Evolutionary conservation across 2,113 vertebrate species (phyloP).

Genomic region (Ptychochromis oligacanthus): DNA sequence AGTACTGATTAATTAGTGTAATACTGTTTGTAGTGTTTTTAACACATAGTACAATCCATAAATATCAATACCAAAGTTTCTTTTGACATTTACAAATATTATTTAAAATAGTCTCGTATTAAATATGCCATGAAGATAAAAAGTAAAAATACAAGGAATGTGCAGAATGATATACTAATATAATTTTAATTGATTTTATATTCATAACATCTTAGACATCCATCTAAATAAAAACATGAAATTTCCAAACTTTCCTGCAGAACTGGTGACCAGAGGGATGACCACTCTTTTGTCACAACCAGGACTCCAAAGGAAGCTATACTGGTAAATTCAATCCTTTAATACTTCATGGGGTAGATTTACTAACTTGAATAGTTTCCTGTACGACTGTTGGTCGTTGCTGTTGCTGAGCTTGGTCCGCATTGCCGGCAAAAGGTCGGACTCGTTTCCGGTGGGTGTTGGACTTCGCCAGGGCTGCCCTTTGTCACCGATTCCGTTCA

Average conservation of each 20-base stretch:
- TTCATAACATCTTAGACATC: neutral
- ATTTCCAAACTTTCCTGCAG: conserved; percentile 16
- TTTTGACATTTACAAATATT: neutral
- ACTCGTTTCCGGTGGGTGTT: too few species aligned
- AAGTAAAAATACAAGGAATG: too few species aligned
- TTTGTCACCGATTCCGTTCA: too few species aligned
- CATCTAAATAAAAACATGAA: neutral
- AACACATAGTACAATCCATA: neutral
- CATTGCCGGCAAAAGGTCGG: too few species aligned
- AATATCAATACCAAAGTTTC: neutral
- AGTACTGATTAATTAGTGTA: neutral
- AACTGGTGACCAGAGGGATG: conserved; percentile 44
- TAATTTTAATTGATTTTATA: neutral
- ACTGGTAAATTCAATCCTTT: conserved; percentile 40
- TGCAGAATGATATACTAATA: neutral
- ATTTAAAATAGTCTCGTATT: too few species aligned
- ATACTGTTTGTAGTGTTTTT: neutral
- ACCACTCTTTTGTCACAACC: conserved; percentile 40
- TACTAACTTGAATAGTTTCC: too few species aligned
- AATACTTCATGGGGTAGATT: too few species aligned
- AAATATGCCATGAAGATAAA: too few species aligned
- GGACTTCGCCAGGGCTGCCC: too few species aligned
- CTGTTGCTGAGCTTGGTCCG: too few species aligned
- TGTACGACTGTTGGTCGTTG: too few species aligned
- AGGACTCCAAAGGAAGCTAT: conserved; percentile 66